Evolutionary conservation across 2,797 vertebrate genomes (phyloP), one percentile per base, ranked within the genome.

Genomic region (Pseudochaenichthys georgianus): DNA sequence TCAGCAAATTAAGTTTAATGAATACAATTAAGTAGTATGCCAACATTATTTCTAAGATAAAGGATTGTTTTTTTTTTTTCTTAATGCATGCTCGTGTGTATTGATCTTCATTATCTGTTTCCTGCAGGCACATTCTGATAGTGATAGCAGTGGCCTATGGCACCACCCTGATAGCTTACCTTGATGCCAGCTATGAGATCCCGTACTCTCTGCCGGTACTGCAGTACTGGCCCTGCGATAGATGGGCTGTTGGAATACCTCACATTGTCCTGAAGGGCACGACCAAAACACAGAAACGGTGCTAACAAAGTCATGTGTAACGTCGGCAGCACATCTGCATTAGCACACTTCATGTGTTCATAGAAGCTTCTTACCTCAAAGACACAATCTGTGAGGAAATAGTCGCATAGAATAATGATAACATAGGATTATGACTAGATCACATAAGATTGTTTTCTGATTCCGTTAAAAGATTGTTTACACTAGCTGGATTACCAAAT

Each of bases 71-170:
- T 7, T 7, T 38, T 38, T 8, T 38, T 38, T 38, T 38, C 28
- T 28, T 7, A 38, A 38, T 38, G 34, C 34, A 38, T 38, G 34
- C 8, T 66, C 12, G 10, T 47, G 52, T 74, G 28, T 47, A 63
- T 48, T 80, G 9, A 69, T 69, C 23, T 66, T 23, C 3, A 15
- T 69, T 82, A 54, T 77, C 21, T 75, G 9, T 63, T 1, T 87
- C 63, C 55, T 77, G 1, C 91, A 99, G 98, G 98, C 98, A 99
- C 0, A 91, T 99, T 60, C 92, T 97, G 79, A 99, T 99, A 59
- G 96, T 96, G 82, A 31, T 98, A 19, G 94, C 97, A n/a, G 95
- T 97, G n/a, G 94, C 96, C 0, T 96, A 98, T 0, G 94, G 78
- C 70, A 95, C 88, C 55, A 96, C 95, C 0, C 81, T 96, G 28